A percentile compares a stretch with the other conserved stretches of the same genome.
Evolutionary conservation across 2,888 invertebrate genomes (phyloP).

Genomic region (Callinectes sapidus): DNA sequence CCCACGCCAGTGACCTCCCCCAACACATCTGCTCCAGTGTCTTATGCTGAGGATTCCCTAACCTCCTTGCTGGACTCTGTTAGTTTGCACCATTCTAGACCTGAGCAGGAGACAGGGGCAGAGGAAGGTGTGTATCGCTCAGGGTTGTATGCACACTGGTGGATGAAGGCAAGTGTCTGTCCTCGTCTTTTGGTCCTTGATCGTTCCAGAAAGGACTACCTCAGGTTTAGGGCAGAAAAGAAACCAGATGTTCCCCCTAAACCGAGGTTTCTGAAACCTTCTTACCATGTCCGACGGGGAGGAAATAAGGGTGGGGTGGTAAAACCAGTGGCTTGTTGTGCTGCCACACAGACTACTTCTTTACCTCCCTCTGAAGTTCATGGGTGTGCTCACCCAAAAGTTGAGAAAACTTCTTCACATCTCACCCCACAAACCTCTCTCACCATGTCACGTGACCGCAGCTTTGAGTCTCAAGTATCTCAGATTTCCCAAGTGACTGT

Average conservation of each 20-base stretch:
- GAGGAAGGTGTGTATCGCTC: conserved; percentile 81
- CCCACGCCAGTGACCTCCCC: conserved; percentile 59
- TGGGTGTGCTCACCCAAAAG: background rate
- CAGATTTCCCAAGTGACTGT: conserved; percentile 64
- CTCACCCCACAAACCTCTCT: conserved; percentile 49
- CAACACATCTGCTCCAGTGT: conserved; percentile 62
- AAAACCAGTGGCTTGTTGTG: conserved; percentile 47
- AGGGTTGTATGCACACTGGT: conserved; percentile 93
- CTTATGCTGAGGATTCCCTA: conserved; percentile 61
- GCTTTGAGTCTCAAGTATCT: conserved; percentile 64
- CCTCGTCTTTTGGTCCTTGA: conserved; percentile 53
- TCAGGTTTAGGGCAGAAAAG: conserved; percentile 53
- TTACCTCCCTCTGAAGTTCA: background rate
- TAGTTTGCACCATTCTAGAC: conserved; percentile 39
- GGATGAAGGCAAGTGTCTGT: conserved; percentile 88
- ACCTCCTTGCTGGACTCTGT: conserved; percentile 54
- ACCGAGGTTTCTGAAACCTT: conserved; percentile 59
- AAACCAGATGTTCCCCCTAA: conserved; percentile 63
- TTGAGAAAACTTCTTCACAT: conserved; percentile 36
- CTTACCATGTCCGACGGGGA: conserved; percentile 57
- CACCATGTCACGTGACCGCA: conserved; percentile 54
- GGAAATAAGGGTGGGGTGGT: conserved; percentile 36
- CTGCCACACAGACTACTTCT: conserved; percentile 53
- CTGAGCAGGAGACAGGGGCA: conserved; percentile 34
- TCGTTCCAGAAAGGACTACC: conserved; percentile 51